phyloP scores from a whole-genome alignment of 2,113 vertebrate genomes.

The Pyxicephalus adspersus region DNA sequence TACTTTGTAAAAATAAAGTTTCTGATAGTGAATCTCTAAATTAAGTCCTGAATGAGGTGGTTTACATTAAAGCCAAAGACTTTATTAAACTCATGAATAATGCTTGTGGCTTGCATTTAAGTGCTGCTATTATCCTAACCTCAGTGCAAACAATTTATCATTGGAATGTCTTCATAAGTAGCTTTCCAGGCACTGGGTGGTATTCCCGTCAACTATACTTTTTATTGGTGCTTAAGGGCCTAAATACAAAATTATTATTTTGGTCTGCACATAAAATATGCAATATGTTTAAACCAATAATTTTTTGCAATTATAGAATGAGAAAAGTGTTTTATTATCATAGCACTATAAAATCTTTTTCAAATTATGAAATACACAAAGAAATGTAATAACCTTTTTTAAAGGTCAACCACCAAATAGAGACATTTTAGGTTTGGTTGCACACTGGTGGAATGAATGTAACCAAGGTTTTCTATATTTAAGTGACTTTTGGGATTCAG shows the following conservation, averaged over 20 bases:
- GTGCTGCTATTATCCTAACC: slow-evolving; percentile 38
- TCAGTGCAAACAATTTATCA: slow-evolving; percentile 43
- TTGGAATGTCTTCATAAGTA: slow-evolving; percentile 20
- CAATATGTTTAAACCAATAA: neutral
- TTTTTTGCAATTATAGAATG: neutral
- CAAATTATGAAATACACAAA: no score
- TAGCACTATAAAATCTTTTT: no score
- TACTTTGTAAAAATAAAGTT: neutral
- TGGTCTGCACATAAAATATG: neutral
- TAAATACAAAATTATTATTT: neutral
- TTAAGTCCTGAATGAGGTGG: neutral
- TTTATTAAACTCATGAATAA: slow-evolving; percentile 20
- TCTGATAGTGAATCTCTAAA: neutral
- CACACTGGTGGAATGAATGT: no score
- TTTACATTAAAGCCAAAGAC: slow-evolving; percentile 1
- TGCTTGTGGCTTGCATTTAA: slow-evolving; percentile 38
- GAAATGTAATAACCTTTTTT: no score
- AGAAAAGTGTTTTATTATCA: neutral
- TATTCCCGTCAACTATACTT: slow-evolving; percentile 41
- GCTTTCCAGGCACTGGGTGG: slow-evolving; percentile 34
- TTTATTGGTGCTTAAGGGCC: slow-evolving; percentile 38
- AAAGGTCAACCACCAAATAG: no score
- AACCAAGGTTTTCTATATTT: no score
- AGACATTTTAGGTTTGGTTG: no score
- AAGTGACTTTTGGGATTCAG: no score